Evolutionary conservation across 2,888 invertebrate species (phyloP).

Genomic region (Mycalesis mineus): DNA sequence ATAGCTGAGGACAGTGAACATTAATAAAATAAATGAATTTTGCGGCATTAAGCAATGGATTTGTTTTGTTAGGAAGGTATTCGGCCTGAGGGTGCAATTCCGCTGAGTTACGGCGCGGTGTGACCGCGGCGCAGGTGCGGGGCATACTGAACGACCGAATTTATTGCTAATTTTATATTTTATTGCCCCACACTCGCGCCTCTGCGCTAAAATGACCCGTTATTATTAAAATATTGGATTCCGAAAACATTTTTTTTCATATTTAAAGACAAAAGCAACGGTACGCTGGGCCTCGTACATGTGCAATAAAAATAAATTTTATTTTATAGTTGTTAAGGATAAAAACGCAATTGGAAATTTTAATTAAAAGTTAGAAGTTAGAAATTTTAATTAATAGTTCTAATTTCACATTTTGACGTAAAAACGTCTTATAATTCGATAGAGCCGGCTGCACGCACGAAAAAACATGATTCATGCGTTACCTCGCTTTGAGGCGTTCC

Average conservation of each 20-base stretch:
- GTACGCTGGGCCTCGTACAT: not conserved
- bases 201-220: constrained; percentile 8
- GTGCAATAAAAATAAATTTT: not conserved
- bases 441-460: too few relatives aligned
- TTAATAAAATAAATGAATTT: constrained; percentile 29
- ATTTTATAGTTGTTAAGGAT: not conserved
- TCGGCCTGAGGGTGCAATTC: constrained; percentile 62
- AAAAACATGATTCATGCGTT: too few relatives aligned
- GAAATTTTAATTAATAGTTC: too few relatives aligned
- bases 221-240: constrained; percentile 20
- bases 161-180: constrained; percentile 68
- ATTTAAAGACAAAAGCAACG: not conserved
- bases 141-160: constrained; percentile 54
- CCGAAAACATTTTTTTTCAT: not conserved
- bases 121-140: constrained; percentile 60
- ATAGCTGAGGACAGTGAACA: constrained; percentile 1
- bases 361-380: too few relatives aligned
- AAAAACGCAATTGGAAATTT: not conserved
- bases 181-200: constrained; percentile 15
- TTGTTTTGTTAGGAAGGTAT: constrained; percentile 28
- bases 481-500: too few relatives aligned
- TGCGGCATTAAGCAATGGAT: constrained; percentile 32
- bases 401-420: too few relatives aligned
- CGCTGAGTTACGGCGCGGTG: constrained; percentile 63
- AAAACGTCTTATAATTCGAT: too few relatives aligned